phyloP scores from a whole-genome alignment of 2,797 vertebrate genomes.

The Phoeniculus purpureus region DNA sequence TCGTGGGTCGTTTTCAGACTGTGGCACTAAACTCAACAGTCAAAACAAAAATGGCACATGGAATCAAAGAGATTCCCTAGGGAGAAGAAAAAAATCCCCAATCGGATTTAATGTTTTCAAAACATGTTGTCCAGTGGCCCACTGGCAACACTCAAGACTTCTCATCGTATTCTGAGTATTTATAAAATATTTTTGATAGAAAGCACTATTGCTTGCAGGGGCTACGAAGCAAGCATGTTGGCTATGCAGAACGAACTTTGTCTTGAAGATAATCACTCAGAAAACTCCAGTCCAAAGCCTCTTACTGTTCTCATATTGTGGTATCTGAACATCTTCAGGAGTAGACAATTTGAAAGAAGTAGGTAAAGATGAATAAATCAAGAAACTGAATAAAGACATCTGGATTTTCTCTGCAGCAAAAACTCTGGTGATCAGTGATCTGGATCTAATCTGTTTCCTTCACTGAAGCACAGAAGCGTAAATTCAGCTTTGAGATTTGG shows the following conservation, averaged over 20 bases:
- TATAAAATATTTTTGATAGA: background rate
- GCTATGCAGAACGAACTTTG: background rate
- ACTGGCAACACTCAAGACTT: background rate
- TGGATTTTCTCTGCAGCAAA: conserved; percentile 7
- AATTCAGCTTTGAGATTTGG: conserved; percentile 29
- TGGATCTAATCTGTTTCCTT: conserved; percentile 26
- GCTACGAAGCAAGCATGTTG: background rate
- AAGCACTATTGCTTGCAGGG: background rate
- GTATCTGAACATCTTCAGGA: background rate
- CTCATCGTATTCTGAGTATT: background rate
- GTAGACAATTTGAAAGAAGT: conserved; percentile 6
- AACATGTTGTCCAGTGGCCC: background rate
- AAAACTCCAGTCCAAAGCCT: background rate
- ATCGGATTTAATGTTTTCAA: background rate
- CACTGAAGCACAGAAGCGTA: background rate
- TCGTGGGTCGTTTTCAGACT: background rate
- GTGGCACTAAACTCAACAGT: background rate
- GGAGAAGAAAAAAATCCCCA: background rate
- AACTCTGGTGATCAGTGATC: background rate
- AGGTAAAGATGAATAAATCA: conserved; percentile 48
- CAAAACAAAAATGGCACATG: background rate
- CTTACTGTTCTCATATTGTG: background rate
- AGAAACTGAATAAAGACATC: conserved; percentile 39
- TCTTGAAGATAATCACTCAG: background rate
- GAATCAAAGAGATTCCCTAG: background rate